Evolutionary conservation across 1,140 invertebrate species (phyloP), one percentile per base, ranked within the genome.

Genomic region (Cydia amplana): DNA sequence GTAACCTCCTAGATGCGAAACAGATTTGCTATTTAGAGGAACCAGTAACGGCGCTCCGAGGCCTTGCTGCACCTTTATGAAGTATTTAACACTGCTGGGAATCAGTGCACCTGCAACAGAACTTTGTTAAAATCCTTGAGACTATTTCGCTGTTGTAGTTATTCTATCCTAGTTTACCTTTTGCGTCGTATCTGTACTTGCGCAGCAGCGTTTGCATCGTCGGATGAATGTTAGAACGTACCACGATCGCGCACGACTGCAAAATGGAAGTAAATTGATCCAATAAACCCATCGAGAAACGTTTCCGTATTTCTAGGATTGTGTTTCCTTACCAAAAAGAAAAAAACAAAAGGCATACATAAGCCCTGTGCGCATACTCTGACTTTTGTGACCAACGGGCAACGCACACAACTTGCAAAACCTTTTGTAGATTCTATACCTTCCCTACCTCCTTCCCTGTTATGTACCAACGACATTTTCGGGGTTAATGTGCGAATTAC

Each of bases 41-140:
- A 91, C 82, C 6, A 91, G 70, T 46, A 87, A 4, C 10, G 89
- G 85, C 9, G 82, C 78, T 0, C 78, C 78, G 9, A 83, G 28
- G 4, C 84, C 87, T 79, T 88, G 83, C 1, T 87, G 89, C 65
- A 90, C 60, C 63, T 92, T 92, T 16, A 91, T 85, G 64, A 86
- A 92, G 74, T 92, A 92, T 76, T 88, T 87, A 20, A 92, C 91
- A 65, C 91, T 92, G 77, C 86, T 85, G 7, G 89, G 91, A 72
- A 92, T 92, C 14, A 92, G 80, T 12, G 86, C 75, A 74, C 91
- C 91, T 92, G 78, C 7, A 83, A 82, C 78, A 67, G 18, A 60
- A 23, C 55, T 60, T 20, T 60, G 20, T 60, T 60, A 16, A 74
- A 23, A 60, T 4, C 20, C 3, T 74, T 55, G 49, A 60, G 6